Conservation (phyloP, 2,888 invertebrate genomes). For the Clunio marinus region DNA sequence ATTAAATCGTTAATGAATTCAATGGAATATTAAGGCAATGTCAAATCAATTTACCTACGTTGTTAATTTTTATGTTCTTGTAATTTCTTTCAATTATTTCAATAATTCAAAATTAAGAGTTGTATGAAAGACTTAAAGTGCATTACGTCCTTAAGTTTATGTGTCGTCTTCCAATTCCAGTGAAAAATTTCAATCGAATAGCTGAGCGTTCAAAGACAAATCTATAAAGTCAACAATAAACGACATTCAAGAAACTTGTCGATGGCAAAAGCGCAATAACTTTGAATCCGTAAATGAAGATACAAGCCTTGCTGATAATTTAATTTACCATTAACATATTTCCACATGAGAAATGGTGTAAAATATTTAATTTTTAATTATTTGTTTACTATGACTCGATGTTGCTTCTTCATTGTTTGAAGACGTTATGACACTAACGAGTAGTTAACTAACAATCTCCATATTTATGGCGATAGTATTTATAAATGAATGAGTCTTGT, state of each 20-base stretch:
- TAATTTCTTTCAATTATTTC: neutral
- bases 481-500: too few species aligned
- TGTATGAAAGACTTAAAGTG: too few species aligned
- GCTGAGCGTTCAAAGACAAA: neutral
- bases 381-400: neutral
- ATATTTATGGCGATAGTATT: too few species aligned
- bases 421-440: too few species aligned
- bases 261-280: neutral
- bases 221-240: neutral
- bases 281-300: neutral
- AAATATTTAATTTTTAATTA: neutral
- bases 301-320: neutral
- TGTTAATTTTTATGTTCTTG: neutral
- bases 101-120: neutral
- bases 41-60: neutral
- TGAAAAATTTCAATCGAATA: neutral
- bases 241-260: neutral
- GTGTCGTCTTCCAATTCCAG: too few species aligned
- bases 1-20: slow-evolving; percentile 19
- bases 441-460: too few species aligned
- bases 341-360: neutral
- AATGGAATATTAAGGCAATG: slow-evolving; percentile 6
- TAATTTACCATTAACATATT: neutral
- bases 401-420: too few species aligned
- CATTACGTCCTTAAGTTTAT: too few species aligned